Evolutionary conservation across 2,888 invertebrate genomes (phyloP), one percentile per base, ranked within the genome.

Genomic region (Drosophila kuntzei): DNA sequence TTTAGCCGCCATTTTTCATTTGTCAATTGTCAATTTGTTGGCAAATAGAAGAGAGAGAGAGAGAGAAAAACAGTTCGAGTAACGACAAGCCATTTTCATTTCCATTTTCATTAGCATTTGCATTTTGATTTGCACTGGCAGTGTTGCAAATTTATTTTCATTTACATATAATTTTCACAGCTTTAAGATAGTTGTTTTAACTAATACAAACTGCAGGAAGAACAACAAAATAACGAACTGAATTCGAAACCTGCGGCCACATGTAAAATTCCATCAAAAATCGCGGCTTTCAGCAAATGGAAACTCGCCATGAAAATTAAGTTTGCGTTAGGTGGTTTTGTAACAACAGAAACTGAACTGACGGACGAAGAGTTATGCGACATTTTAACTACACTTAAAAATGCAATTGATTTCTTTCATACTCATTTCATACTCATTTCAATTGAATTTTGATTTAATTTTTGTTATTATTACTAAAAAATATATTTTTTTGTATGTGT

Each of bases 261-360:
- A 86, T 86, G 79, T 84, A 88, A 86, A 86, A 86, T 86, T 86
- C 86, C 89, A 86, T 86, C 86, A 84, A 87, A 88, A 89, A 76
- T 76, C 85, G 87, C 70, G 64, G 81, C 51, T 68, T 71, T 78
- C 68, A 72, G 57, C 64, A 84, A 87, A 81, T 80, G 78, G 66
- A 87, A 84, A 75, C 82, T 77, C 60, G 34, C 37, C 32, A 54
- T 36, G 71, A 71, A 87, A 86, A 89, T 89, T 89, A 87, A 89
- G 82, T 86, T 86, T 86, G 75, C 76, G 59, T 58, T 80, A 39
- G 65, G 50, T 34, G 77, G 61, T 58, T 79, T 68, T 46, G 39
- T 44, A 70, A 60, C 69, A 76, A 64, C 49, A 66, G 27, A 18
- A 53, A 20, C 25, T n/a, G 12, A 16, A 32, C 2, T 0, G 2